Base-by-base conservation (phyloP, 2,113 vertebrate genomes). In the Meriones unguiculatus region DNA sequence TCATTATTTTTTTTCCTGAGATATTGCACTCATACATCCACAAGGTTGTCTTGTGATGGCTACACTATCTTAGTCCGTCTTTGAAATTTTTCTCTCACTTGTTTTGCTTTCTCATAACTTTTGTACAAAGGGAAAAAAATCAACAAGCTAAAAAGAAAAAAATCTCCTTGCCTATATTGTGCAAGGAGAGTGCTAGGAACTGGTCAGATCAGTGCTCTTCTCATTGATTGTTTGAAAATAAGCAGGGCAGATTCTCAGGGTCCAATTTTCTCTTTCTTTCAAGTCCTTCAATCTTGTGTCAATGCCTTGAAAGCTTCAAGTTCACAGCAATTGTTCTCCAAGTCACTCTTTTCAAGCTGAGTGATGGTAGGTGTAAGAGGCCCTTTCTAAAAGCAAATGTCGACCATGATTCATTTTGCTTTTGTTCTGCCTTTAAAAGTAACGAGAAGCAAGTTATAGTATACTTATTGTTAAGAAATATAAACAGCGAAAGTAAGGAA, bases 171-270 rank as follows among this genome's bases (percentile, higher is more conserved):
- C 32, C 24, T 93, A n/a, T 96, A 70, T 73, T 95, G 70, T 84
- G 92, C 85, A 52, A 92, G 90, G 80, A 93, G 25, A 86, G 84
- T 85, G 70, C 76, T 93, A 76, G 85, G 80, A 88, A 94, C 87
- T 76, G 67, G 84, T 96, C 93, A 95, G 91, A 67, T 50, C 70
- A 24, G 17, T 95, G 80, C 95, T 70, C 93, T 93, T 95, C 87
- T 94, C 80, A 89, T 35, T 92, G 94, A 93, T 94, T 90, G 89
- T 72, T 96, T 96, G 93, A 96, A 98, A 96, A 96, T 97, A 96
- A 93, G 70, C 93, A 85, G 80, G 70, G 77, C 76, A 97, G 80
- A 88, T 87, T 96, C 88, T 94, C 90, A 70, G 75, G 75, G 72
- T 93, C 85, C 84, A 88, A 81, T 95, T 96, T 93, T 93, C 77